Conservation (phyloP, 53 echinoderm and acorn worm genomes). For the Holothuria scabra region DNA sequence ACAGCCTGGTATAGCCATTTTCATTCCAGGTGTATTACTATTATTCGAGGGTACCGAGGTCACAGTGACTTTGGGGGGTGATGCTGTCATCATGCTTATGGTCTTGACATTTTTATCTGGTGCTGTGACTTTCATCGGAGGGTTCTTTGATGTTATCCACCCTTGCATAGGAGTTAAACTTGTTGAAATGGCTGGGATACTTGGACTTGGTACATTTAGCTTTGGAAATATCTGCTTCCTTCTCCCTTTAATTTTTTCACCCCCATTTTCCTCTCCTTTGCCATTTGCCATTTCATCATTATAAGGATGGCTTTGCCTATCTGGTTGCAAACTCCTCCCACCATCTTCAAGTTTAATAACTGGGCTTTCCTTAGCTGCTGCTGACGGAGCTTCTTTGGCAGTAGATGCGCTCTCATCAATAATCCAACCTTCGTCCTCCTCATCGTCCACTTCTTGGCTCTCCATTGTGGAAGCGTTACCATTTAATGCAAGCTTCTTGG, state of each 20-base stretch:
- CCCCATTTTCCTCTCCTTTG: background rate
- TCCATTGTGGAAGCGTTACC: slow-evolving; percentile 25
- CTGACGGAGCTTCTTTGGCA: too few relatives aligned
- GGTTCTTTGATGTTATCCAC: background rate
- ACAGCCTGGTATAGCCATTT: too few relatives aligned
- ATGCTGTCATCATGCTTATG: too few relatives aligned
- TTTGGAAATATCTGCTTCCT: slow-evolving; percentile 36
- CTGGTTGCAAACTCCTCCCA: background rate
- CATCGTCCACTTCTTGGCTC: background rate
- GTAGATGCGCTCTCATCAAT: slow-evolving; percentile 3
- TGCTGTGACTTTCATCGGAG: too few relatives aligned
- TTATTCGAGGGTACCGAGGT: too few relatives aligned
- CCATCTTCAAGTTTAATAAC: background rate
- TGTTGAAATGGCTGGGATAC: background rate
- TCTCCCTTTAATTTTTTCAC: slow-evolving; percentile 14
- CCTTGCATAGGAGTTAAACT: slow-evolving; percentile 38
- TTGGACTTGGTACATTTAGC: background rate
- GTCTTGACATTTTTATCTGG: too few relatives aligned
- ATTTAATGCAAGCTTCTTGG: slow-evolving; percentile 32
- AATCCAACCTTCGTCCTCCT: slow-evolving; percentile 43
- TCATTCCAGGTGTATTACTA: too few relatives aligned
- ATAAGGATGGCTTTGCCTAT: background rate
- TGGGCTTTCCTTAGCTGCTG: background rate
- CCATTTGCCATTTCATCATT: background rate
- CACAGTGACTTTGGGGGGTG: too few relatives aligned